Conservation (phyloP, 2,888 invertebrate genomes). For the Cheilosia soror region DNA sequence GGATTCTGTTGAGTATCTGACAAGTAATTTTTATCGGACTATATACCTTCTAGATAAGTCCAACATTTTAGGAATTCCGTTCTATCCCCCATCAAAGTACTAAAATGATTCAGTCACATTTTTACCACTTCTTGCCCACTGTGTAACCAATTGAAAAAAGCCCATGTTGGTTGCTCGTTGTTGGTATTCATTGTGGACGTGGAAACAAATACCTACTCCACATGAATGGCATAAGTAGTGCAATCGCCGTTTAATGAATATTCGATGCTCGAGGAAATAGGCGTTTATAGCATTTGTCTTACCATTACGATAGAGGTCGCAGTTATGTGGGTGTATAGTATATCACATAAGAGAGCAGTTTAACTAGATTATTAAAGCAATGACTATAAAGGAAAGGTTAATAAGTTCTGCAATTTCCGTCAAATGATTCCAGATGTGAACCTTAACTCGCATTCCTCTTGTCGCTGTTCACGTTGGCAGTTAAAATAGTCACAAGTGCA, state of each 20-base stretch:
- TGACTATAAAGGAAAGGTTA: too few species aligned
- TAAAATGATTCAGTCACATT: neutral
- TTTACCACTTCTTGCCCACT: neutral
- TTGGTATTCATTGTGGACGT: neutral
- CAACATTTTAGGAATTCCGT: too few species aligned
- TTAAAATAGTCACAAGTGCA: too few species aligned
- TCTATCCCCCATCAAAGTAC: accelerated
- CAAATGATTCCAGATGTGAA: too few species aligned
- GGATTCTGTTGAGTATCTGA: too few species aligned
- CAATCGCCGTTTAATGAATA: conserved; percentile 19
- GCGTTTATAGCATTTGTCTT: neutral
- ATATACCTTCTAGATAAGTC: too few species aligned
- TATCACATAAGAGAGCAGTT: neutral
- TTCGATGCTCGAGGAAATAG: conserved; percentile 1
- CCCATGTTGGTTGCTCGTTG: neutral
- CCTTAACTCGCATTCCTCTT: too few species aligned
- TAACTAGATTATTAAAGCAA: too few species aligned
- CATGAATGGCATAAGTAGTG: conserved; percentile 13
- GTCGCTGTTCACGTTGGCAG: too few species aligned
- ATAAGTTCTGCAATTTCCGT: too few species aligned
- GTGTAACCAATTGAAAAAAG: neutral
- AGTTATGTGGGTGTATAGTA: neutral
- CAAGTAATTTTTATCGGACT: too few species aligned
- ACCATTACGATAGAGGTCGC: neutral
- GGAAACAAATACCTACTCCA: neutral